These are phyloP conservation scores for Nemoura dubitans DNA, from an alignment of 2,888 invertebrate species.

Conservation along the genomic window DNA sequence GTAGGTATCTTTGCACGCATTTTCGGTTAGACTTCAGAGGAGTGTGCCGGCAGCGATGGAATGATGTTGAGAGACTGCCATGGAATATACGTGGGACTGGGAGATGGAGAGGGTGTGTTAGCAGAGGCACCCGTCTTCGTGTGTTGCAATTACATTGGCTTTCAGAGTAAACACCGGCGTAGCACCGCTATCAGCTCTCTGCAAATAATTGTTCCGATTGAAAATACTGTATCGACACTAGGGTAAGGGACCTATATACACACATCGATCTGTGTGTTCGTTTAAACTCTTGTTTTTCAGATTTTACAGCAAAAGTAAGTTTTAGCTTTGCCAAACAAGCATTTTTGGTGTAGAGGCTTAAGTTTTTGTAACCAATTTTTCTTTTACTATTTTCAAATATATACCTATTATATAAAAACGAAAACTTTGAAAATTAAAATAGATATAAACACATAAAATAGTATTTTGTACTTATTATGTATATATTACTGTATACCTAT, in stretches of 20 bases:
- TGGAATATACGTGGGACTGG: not conserved
- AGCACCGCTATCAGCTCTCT: not conserved
- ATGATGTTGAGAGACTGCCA: not conserved
- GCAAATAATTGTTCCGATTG: conserved; percentile 8
- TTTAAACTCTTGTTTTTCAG: no score
- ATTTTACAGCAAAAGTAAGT: no score
- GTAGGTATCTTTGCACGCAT: not conserved
- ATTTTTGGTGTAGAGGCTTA: no score
- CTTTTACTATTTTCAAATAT: no score
- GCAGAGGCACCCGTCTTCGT: not conserved
- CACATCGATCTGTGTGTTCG: not conserved
- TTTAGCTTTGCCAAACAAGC: no score
- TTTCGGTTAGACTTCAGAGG: not conserved
- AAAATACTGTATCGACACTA: not conserved
- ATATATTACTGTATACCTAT: no score
- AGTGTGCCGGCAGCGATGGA: not conserved
- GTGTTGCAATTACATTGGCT: not conserved
- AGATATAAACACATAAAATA: no score
- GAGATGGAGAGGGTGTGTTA: not conserved
- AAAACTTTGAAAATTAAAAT: no score
- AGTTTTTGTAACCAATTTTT: no score
- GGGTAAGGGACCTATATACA: not conserved
- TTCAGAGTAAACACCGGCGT: not conserved
- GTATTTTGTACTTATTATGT: no score
- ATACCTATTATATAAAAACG: no score